phyloP scores from a whole-genome alignment of 2,113 vertebrate genomes.

The Pica pica region DNA sequence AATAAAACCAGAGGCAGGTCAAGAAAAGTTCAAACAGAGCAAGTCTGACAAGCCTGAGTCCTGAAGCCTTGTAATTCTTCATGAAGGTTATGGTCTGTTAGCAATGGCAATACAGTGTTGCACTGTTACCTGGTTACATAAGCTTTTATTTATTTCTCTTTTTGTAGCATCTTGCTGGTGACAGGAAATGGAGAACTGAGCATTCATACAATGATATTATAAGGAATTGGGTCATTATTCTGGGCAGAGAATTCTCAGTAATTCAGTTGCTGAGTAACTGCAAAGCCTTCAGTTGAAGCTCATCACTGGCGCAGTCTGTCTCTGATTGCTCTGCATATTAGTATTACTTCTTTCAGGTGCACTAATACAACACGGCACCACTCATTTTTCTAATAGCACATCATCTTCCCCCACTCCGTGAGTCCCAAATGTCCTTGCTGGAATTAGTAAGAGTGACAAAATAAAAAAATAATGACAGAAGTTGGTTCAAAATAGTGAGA shows the following conservation, averaged over 20 bases:
- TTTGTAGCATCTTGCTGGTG: not conserved
- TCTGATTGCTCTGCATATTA: not conserved
- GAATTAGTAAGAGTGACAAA: not conserved
- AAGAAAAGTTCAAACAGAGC: not conserved
- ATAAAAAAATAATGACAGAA: not conserved
- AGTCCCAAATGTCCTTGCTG: not conserved
- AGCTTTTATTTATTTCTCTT: not conserved
- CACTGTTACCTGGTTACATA: not conserved
- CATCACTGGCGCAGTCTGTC: not conserved
- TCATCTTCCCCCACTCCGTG: not conserved
- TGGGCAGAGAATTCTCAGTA: not conserved
- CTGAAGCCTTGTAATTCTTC: not conserved
- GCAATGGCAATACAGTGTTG: not conserved
- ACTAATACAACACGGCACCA: not conserved
- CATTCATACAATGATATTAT: not conserved
- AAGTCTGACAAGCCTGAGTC: not conserved
- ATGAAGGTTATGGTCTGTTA: not conserved
- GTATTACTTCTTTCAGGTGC: not conserved
- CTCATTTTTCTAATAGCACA: not conserved
- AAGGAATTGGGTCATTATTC: not conserved
- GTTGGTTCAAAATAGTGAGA: not conserved
- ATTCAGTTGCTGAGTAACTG: not conserved
- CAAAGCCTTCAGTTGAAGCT: not conserved
- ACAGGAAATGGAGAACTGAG: not conserved
- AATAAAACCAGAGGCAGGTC: not conserved